Evolutionary conservation across 1,140 invertebrate genomes (phyloP).

Genomic region (Hyles vespertilio): DNA sequence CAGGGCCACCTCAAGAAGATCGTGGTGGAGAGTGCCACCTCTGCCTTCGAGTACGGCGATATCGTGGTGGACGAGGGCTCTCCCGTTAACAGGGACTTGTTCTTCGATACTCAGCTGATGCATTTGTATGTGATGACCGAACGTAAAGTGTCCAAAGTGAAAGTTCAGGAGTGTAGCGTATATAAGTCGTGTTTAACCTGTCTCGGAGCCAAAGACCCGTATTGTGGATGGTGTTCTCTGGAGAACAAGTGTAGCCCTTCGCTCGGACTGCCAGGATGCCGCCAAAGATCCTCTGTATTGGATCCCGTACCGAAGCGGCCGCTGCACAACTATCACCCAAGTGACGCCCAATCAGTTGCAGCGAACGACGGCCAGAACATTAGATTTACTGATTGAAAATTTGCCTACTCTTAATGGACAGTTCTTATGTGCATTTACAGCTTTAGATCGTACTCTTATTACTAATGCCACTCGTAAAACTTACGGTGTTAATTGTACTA

Average conservation of each 20-base stretch:
- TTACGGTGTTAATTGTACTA: conserved; percentile 95
- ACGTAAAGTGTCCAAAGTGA: conserved; percentile 92
- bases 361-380: conserved; percentile 92
- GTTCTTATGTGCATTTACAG: conserved; percentile 95
- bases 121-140: conserved; percentile 97
- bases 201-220: conserved; percentile 94
- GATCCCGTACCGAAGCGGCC: conserved; percentile 96
- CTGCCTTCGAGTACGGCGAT: conserved; percentile 93
- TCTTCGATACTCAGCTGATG: conserved; percentile 91
- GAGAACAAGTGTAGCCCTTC: conserved; percentile 97
- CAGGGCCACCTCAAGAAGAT: conserved; percentile 96
- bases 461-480: conserved; percentile 93
- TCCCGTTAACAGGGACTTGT: conserved; percentile 90
- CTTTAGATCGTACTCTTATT: conserved; percentile 91
- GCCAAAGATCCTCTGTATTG: conserved; percentile 95
- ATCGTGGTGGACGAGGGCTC: conserved; percentile 88
- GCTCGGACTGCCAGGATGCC: conserved; percentile 93
- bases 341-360: conserved; percentile 94
- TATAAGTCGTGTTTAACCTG: conserved; percentile 95
- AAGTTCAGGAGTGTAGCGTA: conserved; percentile 95
- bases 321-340: conserved; percentile 95
- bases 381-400: conserved; percentile 94
- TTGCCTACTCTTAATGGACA: conserved; percentile 91
- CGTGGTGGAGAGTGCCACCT: conserved; percentile 89
- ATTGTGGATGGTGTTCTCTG: conserved; percentile 98